Base-by-base conservation (phyloP, 2,797 vertebrate species). In the Lindbergichthys nudifrons region DNA sequence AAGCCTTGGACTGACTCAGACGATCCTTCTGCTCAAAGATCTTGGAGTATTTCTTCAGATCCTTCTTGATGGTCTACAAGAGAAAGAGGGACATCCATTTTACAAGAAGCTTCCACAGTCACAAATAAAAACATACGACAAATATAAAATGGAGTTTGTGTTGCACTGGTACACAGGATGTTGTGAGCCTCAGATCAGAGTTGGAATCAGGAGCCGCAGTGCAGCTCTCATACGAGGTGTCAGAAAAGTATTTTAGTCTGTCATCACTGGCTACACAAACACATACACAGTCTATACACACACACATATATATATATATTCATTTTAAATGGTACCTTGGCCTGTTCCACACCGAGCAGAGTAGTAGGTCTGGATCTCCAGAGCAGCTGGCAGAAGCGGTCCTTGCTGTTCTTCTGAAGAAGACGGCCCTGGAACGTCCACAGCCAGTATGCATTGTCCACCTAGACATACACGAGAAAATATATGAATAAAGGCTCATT, bases 21-120 rank as follows among this genome's bases (percentile, higher is more conserved):
- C 98, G 98, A 94, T 99, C 98, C 90, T 99, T 99, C 94, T 99
- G 98, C 87, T 99, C 98, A 91, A 99, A 99, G 92, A 99, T 99
- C 95, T 99, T 99, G 0, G 97, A 99, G 82, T 99, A 99, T 72
- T 97, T 99, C 95, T 99, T 99, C 76, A 99, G 94, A 81, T 99
- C 98, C 88, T 99, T 99, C 89, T 98, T 99, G 89, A 99, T 99
- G 94, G 92, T 89, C 98, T 99, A 91, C 62, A 88, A 89, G 47
- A 83, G 56, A 81, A 23, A 76, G 6, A 59, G 11, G 5, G 45
- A 50, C n/a, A 6, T 51, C 76, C 10, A 68, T 1, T 3, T 15
- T 15, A 14, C 32, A 54, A 23, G 3, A 26, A 32, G 5, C n/a
- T 15, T 65, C 13, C 21, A 64, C 10, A 36, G 11, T 8, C n/a